Conservation (phyloP, 2,888 invertebrate species). For the Bellardia bayeri region DNA sequence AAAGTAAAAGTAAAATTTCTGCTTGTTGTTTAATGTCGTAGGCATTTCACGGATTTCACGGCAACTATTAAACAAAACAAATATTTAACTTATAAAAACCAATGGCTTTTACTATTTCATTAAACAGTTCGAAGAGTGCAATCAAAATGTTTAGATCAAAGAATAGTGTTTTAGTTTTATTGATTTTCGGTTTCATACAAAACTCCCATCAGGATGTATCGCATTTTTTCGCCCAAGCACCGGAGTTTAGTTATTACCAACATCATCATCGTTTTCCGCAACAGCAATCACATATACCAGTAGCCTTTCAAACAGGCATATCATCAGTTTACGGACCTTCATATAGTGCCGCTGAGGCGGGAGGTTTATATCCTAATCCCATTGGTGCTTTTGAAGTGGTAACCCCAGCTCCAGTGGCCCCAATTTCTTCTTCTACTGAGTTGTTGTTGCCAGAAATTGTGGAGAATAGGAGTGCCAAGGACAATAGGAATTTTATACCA, state of each 20-base stretch:
- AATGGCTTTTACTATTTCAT: background rate
- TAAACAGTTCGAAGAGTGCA: conserved; percentile 55
- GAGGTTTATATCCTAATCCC: conserved; percentile 53
- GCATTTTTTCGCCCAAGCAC: conserved; percentile 78
- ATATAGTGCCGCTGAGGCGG: background rate
- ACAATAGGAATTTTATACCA: conserved; percentile 80
- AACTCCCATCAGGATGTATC: conserved; percentile 77
- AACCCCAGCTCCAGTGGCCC: conserved; percentile 77
- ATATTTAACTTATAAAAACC: conserved; percentile 65
- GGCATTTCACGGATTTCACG: conserved; percentile 43
- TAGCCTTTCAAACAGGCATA: conserved; percentile 66
- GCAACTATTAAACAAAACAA: conserved; percentile 1
- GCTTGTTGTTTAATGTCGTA: conserved; percentile 6
- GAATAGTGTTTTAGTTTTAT: conserved; percentile 19
- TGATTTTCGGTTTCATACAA: conserved; percentile 13
- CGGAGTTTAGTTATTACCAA: conserved; percentile 77
- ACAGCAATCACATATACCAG: conserved; percentile 57
- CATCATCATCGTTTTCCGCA: conserved; percentile 59
- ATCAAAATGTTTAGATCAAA: conserved; percentile 66
- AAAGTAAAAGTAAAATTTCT: conserved; percentile 55
- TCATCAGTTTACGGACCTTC: conserved; percentile 75
- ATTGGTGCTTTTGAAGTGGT: conserved; percentile 44
- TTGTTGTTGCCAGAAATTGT: conserved; percentile 82
- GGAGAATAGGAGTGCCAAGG: conserved; percentile 79
- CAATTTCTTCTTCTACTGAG: conserved; percentile 75